phyloP scores from a whole-genome alignment of 2,113 vertebrate genomes.

The Salvator merianae region DNA sequence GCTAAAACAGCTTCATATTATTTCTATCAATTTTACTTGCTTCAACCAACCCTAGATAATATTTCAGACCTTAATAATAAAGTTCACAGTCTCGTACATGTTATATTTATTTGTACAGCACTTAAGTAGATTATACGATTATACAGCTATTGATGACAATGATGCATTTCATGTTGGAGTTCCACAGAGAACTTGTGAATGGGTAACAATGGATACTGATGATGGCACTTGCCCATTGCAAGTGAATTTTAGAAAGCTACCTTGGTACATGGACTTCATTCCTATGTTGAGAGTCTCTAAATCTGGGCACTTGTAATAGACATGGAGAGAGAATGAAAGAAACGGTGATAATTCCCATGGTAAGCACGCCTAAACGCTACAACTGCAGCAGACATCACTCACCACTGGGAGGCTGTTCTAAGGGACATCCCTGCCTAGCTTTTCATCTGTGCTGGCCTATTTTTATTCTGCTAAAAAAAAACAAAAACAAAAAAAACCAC shows the following conservation, averaged over 20 bases:
- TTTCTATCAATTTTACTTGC: not conserved
- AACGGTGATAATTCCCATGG: not conserved
- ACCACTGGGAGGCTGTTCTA: not conserved
- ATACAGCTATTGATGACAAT: not conserved
- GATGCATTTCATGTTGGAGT: conserved; percentile 13
- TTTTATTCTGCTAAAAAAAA: not conserved
- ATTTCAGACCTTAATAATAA: conserved; percentile 28
- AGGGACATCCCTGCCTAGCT: not conserved
- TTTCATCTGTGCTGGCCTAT: not conserved
- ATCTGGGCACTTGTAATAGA: not conserved
- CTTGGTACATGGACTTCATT: not conserved
- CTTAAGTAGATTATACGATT: not conserved
- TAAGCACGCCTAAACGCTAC: not conserved
- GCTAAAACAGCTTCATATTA: not conserved
- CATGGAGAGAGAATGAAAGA: not conserved
- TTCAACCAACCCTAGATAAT: conserved; percentile 52
- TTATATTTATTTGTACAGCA: not conserved
- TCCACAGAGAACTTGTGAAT: not conserved
- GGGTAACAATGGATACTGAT: not conserved
- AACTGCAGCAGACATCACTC: not conserved
- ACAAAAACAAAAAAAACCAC: too few species aligned
- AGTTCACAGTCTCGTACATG: conserved; percentile 5
- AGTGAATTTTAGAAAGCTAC: not conserved
- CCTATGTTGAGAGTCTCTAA: not conserved
- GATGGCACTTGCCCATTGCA: not conserved